phyloP scores from a whole-genome alignment of 2,888 invertebrate species.

The Lasioglossum calceatum region DNA sequence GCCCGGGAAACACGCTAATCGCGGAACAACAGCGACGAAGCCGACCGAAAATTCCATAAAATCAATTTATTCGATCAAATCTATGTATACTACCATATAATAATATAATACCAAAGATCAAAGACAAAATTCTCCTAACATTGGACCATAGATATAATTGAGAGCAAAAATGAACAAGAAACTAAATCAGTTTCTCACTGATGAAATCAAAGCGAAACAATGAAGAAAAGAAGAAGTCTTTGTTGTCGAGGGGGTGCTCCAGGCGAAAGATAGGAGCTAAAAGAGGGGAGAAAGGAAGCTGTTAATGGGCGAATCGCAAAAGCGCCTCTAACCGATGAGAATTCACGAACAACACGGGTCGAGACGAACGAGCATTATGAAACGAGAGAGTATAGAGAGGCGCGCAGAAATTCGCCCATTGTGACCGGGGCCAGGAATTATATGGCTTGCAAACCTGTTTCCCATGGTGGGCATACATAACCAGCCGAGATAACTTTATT shows the following conservation, averaged over 20 bases:
- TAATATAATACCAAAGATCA: too few species aligned
- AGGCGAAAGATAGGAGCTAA: neutral
- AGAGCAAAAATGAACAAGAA: neutral
- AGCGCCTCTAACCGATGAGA: slow-evolving; percentile 40
- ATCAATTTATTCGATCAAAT: neutral
- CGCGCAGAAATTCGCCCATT: slow-evolving; percentile 38
- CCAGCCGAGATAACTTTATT: slow-evolving; percentile 68
- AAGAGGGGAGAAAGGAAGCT: slow-evolving; percentile 22
- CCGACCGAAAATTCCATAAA: neutral
- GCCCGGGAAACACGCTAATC: slow-evolving; percentile 44
- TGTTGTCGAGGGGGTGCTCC: neutral
- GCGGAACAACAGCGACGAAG: slow-evolving; percentile 7
- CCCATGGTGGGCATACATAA: slow-evolving; percentile 57
- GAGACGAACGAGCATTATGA: slow-evolving; percentile 39
- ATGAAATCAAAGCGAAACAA: neutral
- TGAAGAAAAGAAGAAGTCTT: neutral
- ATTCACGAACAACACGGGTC: slow-evolving; percentile 27
- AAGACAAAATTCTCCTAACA: too few species aligned
- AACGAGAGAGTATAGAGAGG: slow-evolving; percentile 45
- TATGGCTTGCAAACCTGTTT: slow-evolving; percentile 17
- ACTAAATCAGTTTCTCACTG: neutral
- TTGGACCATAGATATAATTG: neutral
- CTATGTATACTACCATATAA: too few species aligned
- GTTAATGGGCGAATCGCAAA: slow-evolving; percentile 32
- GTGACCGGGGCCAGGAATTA: slow-evolving; percentile 33